Percentiles rank a stretch among this genome's conserved stretches.
Evolutionary conservation across 2,888 invertebrate species (phyloP).

Genomic region (Anthrax anthrax): DNA sequence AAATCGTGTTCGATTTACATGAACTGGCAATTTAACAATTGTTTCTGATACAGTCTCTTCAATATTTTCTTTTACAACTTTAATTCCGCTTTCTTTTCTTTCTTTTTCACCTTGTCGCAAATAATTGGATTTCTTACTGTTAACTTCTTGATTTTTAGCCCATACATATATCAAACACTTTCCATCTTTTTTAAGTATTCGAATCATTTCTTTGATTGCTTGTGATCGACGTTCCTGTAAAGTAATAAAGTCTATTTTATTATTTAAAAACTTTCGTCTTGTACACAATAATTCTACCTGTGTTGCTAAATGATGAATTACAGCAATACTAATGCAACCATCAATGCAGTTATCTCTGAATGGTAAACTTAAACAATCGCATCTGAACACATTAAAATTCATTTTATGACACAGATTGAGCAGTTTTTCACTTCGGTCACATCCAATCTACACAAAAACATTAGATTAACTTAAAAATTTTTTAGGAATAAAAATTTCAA

Average conservation of each 20-base stretch:
- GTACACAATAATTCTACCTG: constrained; percentile 34
- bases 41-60: constrained; percentile 13
- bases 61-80: constrained; percentile 22
- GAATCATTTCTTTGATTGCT: constrained; percentile 61
- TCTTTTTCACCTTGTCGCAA: constrained; percentile 43
- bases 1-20: constrained; percentile 84
- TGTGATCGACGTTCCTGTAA: constrained; percentile 51
- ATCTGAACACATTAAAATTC: constrained; percentile 53
- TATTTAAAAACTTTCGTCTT: no score
- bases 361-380: constrained; percentile 64
- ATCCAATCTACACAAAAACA: constrained; percentile 47
- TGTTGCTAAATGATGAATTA: constrained; percentile 88
- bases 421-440: constrained; percentile 63
- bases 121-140: constrained; percentile 52
- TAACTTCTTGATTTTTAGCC: constrained; percentile 76
- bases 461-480: background rate
- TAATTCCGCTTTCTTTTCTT: constrained; percentile 28
- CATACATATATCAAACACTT: constrained; percentile 84
- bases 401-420: constrained; percentile 44
- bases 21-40: constrained; percentile 46
- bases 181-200: constrained; percentile 60
- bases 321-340: constrained; percentile 84
- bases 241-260: background rate
- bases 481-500: background rate
- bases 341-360: constrained; percentile 56